Evolutionary conservation across 2,113 vertebrate species (phyloP), one percentile per base, ranked within the genome.

Genomic region (Microcebus ravelobensis): DNA sequence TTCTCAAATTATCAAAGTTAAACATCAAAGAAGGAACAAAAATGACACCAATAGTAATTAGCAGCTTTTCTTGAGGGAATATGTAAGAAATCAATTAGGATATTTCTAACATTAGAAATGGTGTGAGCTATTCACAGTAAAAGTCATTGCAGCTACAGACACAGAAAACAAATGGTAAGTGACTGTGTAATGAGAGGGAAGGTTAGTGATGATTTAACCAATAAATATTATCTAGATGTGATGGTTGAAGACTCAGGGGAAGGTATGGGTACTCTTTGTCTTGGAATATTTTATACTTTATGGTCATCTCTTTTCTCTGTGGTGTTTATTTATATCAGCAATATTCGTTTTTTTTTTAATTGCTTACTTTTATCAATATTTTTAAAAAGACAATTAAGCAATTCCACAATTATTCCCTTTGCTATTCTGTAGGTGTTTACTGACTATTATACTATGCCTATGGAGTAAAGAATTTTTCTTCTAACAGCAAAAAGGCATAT

Each of bases 1-100:
- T 88, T 73, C 55, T 92, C 31, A 71, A 85, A 85, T 89, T 95
- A 73, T 92, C 80, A 67, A 92, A 90, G 85, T 71, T 95, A 92
- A 85, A 92, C 11, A 74, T 73, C 55, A 73, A 73, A 79, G 36
- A 65, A 67, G 48, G 80, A 67, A 59, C 34, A 73, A 73, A 85
- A 85, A 61, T 89, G 71, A 95, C 65, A 65, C 45, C 17, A 15
- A 11, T 34, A 36, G 65, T 48, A 95, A 95, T 95, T 92, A 90
- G 48, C 80, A 29, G 2, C 27, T 86, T 86, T 87, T 67, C 90
- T 93, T 81, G 36, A 80, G 85, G 80, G 86, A 90, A 59, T 48
- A 34, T 73, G 25, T 21, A 74, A 65, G 36, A 96, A 95, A 84
- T 90, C 73, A 90, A 55, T 93, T 90, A 68, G 21, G 36, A 5